Evolutionary conservation across 2,888 invertebrate genomes (phyloP).

Genomic region (Heterodera filipjevi): DNA sequence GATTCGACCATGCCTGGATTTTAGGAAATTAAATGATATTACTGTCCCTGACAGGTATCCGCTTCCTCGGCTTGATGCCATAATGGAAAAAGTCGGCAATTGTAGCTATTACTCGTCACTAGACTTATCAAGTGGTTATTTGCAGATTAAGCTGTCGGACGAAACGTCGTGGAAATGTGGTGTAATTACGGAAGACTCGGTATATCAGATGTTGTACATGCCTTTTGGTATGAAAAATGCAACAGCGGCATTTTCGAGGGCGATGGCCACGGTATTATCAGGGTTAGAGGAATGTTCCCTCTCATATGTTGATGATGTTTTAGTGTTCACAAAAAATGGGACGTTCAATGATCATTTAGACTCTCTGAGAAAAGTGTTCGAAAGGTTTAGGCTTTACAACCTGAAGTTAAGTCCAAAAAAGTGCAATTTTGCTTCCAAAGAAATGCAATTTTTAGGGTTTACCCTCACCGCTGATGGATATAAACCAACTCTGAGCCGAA

Average conservation of each 20-base stretch:
- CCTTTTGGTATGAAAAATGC: constrained; percentile 38
- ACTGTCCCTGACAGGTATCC: constrained; percentile 43
- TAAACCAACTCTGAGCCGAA: background rate
- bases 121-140: constrained; percentile 26
- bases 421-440: constrained; percentile 1
- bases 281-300: constrained; percentile 22
- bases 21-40: constrained; percentile 38
- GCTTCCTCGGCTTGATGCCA: constrained; percentile 18
- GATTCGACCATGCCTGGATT: constrained; percentile 45
- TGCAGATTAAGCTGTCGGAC: constrained; percentile 22
- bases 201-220: constrained; percentile 34
- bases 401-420: constrained; percentile 25
- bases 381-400: constrained; percentile 4
- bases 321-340: constrained; percentile 12
- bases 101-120: constrained; percentile 23
- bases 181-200: constrained; percentile 28
- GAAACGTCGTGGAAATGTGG: constrained; percentile 33
- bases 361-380: background rate
- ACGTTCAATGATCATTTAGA: background rate
- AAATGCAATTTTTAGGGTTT: constrained; percentile 26
- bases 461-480: constrained; percentile 9
- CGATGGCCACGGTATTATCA: constrained; percentile 19
- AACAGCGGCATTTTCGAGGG: constrained; percentile 26
- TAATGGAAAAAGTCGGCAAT: constrained; percentile 27
- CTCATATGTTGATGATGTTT: constrained; percentile 26